Percentiles rank a stretch among this genome's conserved stretches.
These are phyloP conservation scores for Metacarcinus magister DNA, from an alignment of 2,888 invertebrate species.

Conservation along the genomic window DNA sequence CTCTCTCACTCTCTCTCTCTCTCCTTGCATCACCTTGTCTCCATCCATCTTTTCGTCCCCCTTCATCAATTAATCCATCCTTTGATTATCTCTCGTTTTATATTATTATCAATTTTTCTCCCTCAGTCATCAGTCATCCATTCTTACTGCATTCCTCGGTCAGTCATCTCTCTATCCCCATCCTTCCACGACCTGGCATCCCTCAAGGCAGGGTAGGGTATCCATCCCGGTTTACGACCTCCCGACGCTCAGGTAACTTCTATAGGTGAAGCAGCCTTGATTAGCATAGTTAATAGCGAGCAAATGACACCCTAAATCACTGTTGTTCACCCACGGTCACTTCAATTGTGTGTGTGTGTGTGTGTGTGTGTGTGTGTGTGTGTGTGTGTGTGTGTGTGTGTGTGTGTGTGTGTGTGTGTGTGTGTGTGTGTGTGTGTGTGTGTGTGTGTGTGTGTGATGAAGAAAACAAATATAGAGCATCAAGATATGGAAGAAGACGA, in stretches of 20 bases:
- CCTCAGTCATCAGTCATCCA: not conserved
- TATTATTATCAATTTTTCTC: constrained; percentile 36
- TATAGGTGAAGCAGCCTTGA: not conserved
- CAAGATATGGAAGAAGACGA: not conserved
- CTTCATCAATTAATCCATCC: not conserved
- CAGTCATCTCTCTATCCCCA: not conserved
- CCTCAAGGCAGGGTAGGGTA: not conserved
- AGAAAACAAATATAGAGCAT: not conserved
- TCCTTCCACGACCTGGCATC: not conserved
- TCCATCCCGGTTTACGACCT: not conserved
- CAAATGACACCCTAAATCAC: not conserved
- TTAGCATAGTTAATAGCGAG: constrained; percentile 28
- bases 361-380: constrained; percentile 21
- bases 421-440: constrained; percentile 47
- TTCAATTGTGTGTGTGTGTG: not conserved
- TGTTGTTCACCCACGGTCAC: not conserved
- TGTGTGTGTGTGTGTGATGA: not conserved
- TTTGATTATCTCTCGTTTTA: not conserved
- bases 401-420: constrained; percentile 38
- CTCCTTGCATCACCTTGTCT: not conserved
- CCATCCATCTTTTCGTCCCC: not conserved
- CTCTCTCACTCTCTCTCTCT: not conserved
- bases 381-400: not conserved
- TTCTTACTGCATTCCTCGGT: not conserved
- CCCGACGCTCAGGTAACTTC: not conserved